phyloP scores from a whole-genome alignment of 1,140 invertebrate genomes.

The Pararge aegeria region DNA sequence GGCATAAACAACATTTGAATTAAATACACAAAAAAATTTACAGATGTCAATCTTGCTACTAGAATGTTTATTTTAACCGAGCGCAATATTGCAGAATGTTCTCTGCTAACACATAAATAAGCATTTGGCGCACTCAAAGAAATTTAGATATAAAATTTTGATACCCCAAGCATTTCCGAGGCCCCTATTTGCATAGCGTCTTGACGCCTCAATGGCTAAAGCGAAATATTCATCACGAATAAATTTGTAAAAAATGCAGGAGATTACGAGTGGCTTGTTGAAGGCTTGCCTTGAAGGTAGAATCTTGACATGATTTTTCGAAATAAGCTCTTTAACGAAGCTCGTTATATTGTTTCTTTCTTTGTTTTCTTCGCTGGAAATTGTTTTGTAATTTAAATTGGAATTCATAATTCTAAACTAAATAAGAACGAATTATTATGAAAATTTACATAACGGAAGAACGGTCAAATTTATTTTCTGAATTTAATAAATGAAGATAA shows the following conservation, averaged over 20 bases:
- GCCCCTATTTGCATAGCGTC: slow-evolving; percentile 18
- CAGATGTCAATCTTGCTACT: no score
- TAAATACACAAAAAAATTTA: no score
- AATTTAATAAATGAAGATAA: no score
- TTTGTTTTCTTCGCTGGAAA: not conserved
- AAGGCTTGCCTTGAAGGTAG: not conserved
- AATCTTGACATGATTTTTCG: slow-evolving; percentile 16
- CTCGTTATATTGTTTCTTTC: not conserved
- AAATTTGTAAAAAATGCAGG: slow-evolving; percentile 17
- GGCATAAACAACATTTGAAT: no score
- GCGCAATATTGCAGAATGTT: not conserved
- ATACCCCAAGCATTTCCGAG: not conserved
- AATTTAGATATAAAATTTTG: slow-evolving; percentile 10
- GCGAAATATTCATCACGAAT: slow-evolving; percentile 23
- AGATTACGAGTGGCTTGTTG: slow-evolving; percentile 1
- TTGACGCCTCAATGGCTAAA: slow-evolving; percentile 11
- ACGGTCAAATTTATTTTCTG: no score
- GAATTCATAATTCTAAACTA: no score
- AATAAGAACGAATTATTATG: no score
- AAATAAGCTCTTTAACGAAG: not conserved
- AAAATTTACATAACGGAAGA: no score
- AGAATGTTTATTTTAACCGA: not conserved
- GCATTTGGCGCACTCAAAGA: slow-evolving; percentile 6
- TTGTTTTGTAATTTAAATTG: not conserved
- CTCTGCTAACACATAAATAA: not conserved